These are phyloP conservation scores for Epinephelus coioides DNA, from an alignment of 2,797 vertebrate species.

Conservation along the genomic window DNA sequence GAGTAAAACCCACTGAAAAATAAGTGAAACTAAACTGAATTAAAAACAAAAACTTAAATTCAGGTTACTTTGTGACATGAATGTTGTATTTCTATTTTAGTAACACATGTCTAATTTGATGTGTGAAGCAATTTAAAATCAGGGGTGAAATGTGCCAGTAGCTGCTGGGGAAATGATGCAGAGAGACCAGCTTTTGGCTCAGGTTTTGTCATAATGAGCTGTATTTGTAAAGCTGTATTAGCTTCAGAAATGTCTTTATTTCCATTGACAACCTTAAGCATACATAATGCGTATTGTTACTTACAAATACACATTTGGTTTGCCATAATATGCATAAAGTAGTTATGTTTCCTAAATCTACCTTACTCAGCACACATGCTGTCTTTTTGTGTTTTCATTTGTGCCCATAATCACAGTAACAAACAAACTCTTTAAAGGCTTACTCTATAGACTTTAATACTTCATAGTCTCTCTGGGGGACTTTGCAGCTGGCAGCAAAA, in stretches of 20 bases:
- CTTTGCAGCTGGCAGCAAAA: constrained; percentile 59
- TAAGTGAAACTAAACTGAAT: too few species aligned
- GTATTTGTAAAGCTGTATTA: constrained; percentile 22
- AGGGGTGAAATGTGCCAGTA: neutral
- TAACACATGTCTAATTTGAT: constrained; percentile 3
- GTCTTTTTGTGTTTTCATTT: constrained; percentile 31
- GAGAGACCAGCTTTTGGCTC: constrained; percentile 7
- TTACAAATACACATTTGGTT: constrained; percentile 19
- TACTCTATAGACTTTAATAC: constrained; percentile 46
- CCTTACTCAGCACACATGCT: constrained; percentile 17
- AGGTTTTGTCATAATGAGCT: constrained; percentile 15
- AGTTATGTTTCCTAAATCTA: constrained; percentile 29
- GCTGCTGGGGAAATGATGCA: constrained; percentile 1
- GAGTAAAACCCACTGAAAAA: too few species aligned
- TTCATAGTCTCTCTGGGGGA: constrained; percentile 37
- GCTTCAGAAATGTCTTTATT: constrained; percentile 25
- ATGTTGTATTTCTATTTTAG: neutral
- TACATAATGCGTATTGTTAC: constrained; percentile 32
- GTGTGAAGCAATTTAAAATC: constrained; percentile 1
- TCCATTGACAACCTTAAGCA: constrained; percentile 36
- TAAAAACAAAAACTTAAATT: too few species aligned
- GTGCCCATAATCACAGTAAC: constrained; percentile 51
- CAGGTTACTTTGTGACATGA: neutral
- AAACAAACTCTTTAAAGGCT: constrained; percentile 48
- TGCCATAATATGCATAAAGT: constrained; percentile 5